Evolutionary conservation across 2,888 invertebrate species (phyloP).

Genomic region (Kuschelorhynchus macadamiae): DNA sequence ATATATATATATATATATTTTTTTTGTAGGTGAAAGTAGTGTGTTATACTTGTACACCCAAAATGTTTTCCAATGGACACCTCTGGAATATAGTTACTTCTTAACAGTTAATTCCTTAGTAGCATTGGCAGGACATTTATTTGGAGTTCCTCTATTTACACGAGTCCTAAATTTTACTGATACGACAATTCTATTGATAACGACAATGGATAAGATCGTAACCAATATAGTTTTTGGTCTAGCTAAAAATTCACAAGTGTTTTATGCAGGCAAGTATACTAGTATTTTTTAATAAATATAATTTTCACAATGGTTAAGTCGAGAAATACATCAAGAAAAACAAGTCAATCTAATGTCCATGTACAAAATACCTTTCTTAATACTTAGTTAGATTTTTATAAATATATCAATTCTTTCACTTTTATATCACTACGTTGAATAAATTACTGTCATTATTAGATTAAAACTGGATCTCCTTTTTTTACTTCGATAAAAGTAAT

Average conservation of each 20-base stretch:
- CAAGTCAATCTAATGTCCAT: no score
- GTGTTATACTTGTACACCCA: slow-evolving; percentile 74
- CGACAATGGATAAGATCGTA: slow-evolving; percentile 66
- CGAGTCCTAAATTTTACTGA: slow-evolving; percentile 65
- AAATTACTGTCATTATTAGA: slow-evolving; percentile 2
- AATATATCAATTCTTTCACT: no score
- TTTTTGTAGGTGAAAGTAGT: slow-evolving; percentile 73
- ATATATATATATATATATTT: no score
- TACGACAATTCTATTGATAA: slow-evolving; percentile 64
- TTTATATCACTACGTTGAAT: no score
- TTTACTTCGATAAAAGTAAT: no score
- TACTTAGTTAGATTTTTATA: no score
- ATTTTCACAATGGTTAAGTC: no score
- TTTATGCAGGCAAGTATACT: slow-evolving; percentile 65
- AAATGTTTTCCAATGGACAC: slow-evolving; percentile 75
- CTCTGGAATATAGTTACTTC: slow-evolving; percentile 74
- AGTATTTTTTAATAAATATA: no score
- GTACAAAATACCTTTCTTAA: no score
- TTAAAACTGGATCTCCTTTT: background rate
- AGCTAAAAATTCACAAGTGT: slow-evolving; percentile 60
- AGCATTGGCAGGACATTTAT: slow-evolving; percentile 56
- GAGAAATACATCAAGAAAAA: no score
- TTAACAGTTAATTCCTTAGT: slow-evolving; percentile 72
- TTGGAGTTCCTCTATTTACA: slow-evolving; percentile 62
- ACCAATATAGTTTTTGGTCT: slow-evolving; percentile 65